Conservation (phyloP, 2,113 vertebrate genomes). For the Camelus dromedarius region DNA sequence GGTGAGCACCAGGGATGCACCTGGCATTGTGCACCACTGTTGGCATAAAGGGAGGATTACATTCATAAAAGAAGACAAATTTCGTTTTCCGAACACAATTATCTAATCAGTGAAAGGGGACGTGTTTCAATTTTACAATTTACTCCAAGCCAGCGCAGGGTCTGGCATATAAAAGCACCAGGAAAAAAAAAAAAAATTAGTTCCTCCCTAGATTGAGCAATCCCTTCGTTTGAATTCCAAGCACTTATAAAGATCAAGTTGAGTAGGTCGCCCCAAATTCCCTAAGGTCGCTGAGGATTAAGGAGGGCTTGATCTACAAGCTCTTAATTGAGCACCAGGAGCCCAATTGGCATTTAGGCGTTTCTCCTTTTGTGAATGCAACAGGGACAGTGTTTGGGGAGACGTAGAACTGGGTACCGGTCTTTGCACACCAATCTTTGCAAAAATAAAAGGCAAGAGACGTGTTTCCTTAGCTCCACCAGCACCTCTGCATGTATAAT, state of each 20-base stretch:
- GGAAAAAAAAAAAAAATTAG: neutral
- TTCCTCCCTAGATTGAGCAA: neutral
- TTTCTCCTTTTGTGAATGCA: neutral
- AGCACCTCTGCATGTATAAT: neutral
- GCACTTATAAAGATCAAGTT: neutral
- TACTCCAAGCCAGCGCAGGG: neutral
- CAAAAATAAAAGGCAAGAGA: neutral
- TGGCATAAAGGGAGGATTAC: neutral
- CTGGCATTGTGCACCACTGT: neutral
- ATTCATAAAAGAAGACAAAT: neutral
- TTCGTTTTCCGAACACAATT: constrained; percentile 21
- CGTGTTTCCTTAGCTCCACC: neutral
- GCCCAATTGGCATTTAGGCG: neutral
- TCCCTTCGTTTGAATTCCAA: neutral
- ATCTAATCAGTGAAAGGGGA: constrained; percentile 17
- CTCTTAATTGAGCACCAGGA: neutral
- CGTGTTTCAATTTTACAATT: neutral
- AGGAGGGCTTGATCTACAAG: neutral
- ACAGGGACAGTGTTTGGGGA: neutral
- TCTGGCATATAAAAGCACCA: neutral
- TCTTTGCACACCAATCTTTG: neutral
- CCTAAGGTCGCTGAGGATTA: neutral
- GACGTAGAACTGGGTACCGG: neutral
- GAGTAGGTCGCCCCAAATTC: neutral
- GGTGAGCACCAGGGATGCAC: neutral